Evolutionary conservation across 2,888 invertebrate species (phyloP), one percentile per base, ranked within the genome.

Genomic region (Trachelus iudaicus): DNA sequence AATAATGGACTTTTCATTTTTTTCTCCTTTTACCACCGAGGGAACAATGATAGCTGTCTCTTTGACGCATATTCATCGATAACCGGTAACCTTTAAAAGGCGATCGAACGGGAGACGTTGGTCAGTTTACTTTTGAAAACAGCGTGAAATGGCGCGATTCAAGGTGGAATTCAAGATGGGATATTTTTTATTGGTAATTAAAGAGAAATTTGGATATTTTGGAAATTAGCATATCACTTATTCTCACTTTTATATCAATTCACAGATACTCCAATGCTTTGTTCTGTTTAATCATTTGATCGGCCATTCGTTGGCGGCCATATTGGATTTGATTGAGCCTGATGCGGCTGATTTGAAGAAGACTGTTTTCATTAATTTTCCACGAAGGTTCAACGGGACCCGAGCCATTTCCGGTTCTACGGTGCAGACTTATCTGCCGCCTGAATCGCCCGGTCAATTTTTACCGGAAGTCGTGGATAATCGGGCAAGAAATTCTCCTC

Each of bases 391-490:
- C 13, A 88, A 85, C 76, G 23, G 77, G 4, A 76, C 83, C 4
- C 81, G 83, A 75, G 81, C 78, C 11, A 77, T 75, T 33, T 31
- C 31, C 13, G 56, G 56, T 23, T 56, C 56, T 56, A 23, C 23
- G 2, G 56, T 23, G 69, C 81, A 85, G 34, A 76, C 84, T 69
- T 87, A 88, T 79, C 79, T 86, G 23, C 86, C 88, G 13, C 80
- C 86, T 9, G 77, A 79, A 30, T 78, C 82, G 12, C 78, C 83
- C n/a, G 81, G 81, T 71, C 81, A 82, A 35, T 73, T 82, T 9
- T 69, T 85, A n/a, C 88, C 88, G 69, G 88, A 86, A 81, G 83
- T 86, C 23, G 81, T 88, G 69, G 87, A 87, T 78, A 89, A 88
- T 80, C 85, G 86, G 30, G 83, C 84, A n/a, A 84, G 83, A 69